Evolutionary conservation across 1,140 invertebrate species (phyloP).

Genomic region (Rhyacophila brunnea): DNA sequence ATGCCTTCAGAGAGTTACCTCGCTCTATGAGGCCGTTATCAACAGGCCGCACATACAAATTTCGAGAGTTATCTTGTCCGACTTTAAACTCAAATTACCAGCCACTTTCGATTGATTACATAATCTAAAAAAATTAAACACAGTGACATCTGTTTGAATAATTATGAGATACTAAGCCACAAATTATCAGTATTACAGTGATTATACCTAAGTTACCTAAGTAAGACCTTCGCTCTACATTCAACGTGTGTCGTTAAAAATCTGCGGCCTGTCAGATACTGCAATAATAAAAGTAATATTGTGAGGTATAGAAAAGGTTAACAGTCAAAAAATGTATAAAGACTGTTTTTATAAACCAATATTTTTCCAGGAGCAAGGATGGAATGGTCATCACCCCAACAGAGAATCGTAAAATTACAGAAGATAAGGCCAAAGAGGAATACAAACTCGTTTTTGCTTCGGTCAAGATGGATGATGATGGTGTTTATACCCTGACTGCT

Average conservation of each 20-base stretch:
- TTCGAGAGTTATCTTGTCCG: too few species aligned
- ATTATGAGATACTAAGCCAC: too few species aligned
- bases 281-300: background rate
- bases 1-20: too few species aligned
- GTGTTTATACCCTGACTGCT: constrained; percentile 74
- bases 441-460: constrained; percentile 70
- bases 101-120: too few species aligned
- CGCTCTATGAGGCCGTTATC: too few species aligned
- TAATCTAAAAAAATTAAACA: constrained; percentile 1
- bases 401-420: constrained; percentile 58
- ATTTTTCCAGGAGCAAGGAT: constrained; percentile 58
- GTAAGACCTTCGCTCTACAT: too few species aligned
- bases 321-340: constrained; percentile 9
- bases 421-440: constrained; percentile 62
- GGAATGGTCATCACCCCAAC: constrained; percentile 60
- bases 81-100: too few species aligned
- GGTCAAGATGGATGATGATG: constrained; percentile 71
- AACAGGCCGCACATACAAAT: too few species aligned
- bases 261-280: too few species aligned
- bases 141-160: too few species aligned
- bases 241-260: too few species aligned
- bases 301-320: background rate
- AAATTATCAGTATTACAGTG: background rate
- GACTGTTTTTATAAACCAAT: constrained; percentile 1
- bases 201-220: background rate